Percentiles rank a stretch among this genome's conserved stretches.
Evolutionary conservation across 2,113 vertebrate genomes (phyloP).

Genomic region (Pterophyllum scalare): DNA sequence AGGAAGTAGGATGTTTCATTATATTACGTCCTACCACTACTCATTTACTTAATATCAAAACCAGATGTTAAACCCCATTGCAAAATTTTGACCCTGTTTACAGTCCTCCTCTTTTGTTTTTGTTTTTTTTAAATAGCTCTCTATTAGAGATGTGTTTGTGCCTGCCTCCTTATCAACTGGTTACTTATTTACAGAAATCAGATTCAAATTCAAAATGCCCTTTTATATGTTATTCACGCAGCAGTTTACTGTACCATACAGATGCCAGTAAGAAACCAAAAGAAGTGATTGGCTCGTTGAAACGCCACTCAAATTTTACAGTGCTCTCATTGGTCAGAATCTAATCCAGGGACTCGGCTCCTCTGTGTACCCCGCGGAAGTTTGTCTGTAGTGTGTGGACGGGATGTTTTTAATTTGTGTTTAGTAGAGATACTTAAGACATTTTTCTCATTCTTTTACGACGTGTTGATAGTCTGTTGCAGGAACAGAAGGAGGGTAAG

Average conservation of each 20-base stretch:
- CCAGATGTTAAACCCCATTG: background rate
- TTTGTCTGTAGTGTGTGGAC: background rate
- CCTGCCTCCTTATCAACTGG: conserved; percentile 43
- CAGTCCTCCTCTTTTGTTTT: too few relatives aligned
- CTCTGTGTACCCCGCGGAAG: conserved; percentile 66
- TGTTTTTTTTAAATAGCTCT: background rate
- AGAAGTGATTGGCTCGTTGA: conserved; percentile 28
- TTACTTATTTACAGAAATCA: conserved; percentile 39
- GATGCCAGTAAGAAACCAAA: background rate
- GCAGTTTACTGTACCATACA: background rate
- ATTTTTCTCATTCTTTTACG: background rate
- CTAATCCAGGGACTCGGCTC: background rate
- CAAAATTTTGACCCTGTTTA: background rate
- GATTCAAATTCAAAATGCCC: conserved; percentile 68
- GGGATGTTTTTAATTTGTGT: conserved; percentile 34
- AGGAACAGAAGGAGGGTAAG: conserved; percentile 26
- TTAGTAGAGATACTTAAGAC: background rate
- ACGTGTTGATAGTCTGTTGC: background rate
- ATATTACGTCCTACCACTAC: too few relatives aligned
- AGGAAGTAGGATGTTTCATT: background rate
- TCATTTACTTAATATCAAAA: background rate
- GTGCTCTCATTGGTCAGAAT: conserved; percentile 49
- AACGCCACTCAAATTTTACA: conserved; percentile 16
- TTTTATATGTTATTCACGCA: background rate
- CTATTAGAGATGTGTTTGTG: background rate